Base-by-base conservation (phyloP, 1,140 invertebrate genomes). In the Drosophila fuyamai region DNA sequence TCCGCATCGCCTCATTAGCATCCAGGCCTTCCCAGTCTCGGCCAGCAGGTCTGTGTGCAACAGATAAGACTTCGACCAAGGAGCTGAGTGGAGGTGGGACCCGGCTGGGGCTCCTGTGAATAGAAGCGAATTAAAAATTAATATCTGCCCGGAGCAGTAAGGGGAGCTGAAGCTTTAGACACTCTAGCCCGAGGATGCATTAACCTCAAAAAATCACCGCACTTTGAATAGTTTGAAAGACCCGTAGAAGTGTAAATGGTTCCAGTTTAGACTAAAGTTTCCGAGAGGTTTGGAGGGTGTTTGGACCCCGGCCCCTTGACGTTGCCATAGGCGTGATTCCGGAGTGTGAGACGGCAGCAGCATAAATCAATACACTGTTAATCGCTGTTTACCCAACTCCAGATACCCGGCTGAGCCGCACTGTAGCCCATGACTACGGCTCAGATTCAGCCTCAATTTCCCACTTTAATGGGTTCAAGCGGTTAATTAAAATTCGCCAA, bases 401-500 rank as follows among this genome's bases (percentile, higher is more conserved):
- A 57, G 53, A 66, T 53, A 23, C 71, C 48, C 5, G 61, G 14
- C 48, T 57, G 16, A 56, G 40, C 41, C 29, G 6, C 16, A 43
- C 43, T 32, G 43, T 12, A 65, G 61, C 38, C 44, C 67, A 72
- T 60, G 59, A 46, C 66, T 55, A 71, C 67, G 43, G 67, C 36
- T 43, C 36, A 41, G 53, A 14, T 35, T 32, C 48, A 14, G n/a
- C 48, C n/a, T 14, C 23, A 48, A 13, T 48, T 29, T 44, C 47
- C 50, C 36, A 13, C 48, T 47, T 48, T 60, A 60, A 70, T 62
- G 65, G 57, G 66, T 67, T 62, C 80, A 80, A 78, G 76, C 68
- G 84, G 76, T 89, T 89, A 89, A 88, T 88, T 88, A 79, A 88
- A 88, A 88, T 83, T 80, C 76, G 60, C 73, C 80, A 88, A 89